Conservation (phyloP, 2,797 vertebrate genomes). For the Ptychadena robeensis region DNA sequence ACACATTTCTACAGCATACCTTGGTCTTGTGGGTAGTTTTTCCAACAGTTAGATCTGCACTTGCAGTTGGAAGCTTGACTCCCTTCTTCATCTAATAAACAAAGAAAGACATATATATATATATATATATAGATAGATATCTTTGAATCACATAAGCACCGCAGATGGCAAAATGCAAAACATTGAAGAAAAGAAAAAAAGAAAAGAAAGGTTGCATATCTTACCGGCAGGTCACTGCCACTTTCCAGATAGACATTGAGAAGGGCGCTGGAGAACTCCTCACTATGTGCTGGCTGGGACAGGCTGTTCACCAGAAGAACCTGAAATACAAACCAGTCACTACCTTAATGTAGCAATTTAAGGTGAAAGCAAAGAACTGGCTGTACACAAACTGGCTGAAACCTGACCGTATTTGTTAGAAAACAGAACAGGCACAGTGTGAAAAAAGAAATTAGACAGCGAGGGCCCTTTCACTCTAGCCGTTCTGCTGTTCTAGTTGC, state of each 20-base stretch:
- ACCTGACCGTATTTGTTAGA: too few species aligned
- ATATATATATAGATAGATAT: too few species aligned
- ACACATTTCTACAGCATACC: conserved; percentile 68
- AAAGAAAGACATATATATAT: neutral
- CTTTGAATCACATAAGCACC: neutral
- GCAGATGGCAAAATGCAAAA: neutral
- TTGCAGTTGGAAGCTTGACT: conserved; percentile 83
- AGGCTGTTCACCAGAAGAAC: conserved; percentile 83
- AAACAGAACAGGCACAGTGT: too few species aligned
- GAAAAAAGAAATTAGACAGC: too few species aligned
- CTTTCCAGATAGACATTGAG: conserved; percentile 88
- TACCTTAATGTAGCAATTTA: neutral
- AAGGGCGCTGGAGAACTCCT: conserved; percentile 80
- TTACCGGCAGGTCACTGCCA: conserved; percentile 85
- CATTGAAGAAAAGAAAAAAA: neutral
- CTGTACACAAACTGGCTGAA: too few species aligned
- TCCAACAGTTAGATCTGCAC: conserved; percentile 77
- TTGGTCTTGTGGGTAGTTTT: conserved; percentile 81
- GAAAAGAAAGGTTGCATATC: conserved; percentile 40
- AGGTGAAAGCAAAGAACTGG: neutral
- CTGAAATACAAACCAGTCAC: conserved; percentile 67
- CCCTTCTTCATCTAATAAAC: conserved; percentile 83
- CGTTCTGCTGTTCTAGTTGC: too few species aligned
- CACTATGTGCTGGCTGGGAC: conserved; percentile 83
- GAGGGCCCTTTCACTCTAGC: too few species aligned